phyloP scores from a whole-genome alignment of 2,797 vertebrate genomes.

The Sebastiscus albofasciatus region DNA sequence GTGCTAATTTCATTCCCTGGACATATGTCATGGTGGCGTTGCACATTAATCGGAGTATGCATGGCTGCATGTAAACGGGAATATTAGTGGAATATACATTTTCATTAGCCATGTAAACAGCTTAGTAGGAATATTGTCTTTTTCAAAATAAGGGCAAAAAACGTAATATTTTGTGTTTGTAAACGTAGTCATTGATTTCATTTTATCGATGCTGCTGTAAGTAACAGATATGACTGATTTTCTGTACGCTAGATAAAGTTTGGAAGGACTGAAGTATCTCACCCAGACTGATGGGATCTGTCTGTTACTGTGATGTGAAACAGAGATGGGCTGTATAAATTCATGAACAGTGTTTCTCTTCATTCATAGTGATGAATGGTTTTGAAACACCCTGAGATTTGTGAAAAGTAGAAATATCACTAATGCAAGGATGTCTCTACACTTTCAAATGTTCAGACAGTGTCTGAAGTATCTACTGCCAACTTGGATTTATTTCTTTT shows the following conservation, averaged over 20 bases:
- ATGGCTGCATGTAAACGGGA: too few relatives aligned
- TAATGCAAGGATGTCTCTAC: neutral
- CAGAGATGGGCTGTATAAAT: neutral
- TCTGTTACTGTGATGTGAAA: neutral
- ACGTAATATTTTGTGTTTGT: too few relatives aligned
- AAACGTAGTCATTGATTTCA: neutral
- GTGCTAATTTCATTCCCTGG: too few relatives aligned
- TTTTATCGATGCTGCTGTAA: constrained; percentile 11
- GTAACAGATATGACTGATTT: neutral
- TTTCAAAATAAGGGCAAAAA: too few relatives aligned
- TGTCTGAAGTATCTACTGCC: neutral
- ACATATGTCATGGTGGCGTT: too few relatives aligned
- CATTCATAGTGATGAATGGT: neutral
- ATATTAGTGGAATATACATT: too few relatives aligned
- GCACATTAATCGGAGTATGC: too few relatives aligned
- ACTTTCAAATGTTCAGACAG: neutral
- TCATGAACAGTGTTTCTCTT: neutral
- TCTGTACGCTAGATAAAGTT: neutral
- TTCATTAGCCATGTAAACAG: too few relatives aligned
- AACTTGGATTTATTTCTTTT: constrained; percentile 3
- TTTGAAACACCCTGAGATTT: neutral
- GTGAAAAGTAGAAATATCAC: constrained; percentile 6
- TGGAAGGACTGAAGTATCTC: constrained; percentile 1
- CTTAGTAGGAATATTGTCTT: too few relatives aligned
- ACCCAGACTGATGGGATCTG: constrained; percentile 8